A percentile compares a stretch with the other conserved stretches of the same genome.
These are phyloP conservation scores for Phragmatobia fuliginosa DNA, from an alignment of 2,888 invertebrate species.

Conservation along the genomic window DNA sequence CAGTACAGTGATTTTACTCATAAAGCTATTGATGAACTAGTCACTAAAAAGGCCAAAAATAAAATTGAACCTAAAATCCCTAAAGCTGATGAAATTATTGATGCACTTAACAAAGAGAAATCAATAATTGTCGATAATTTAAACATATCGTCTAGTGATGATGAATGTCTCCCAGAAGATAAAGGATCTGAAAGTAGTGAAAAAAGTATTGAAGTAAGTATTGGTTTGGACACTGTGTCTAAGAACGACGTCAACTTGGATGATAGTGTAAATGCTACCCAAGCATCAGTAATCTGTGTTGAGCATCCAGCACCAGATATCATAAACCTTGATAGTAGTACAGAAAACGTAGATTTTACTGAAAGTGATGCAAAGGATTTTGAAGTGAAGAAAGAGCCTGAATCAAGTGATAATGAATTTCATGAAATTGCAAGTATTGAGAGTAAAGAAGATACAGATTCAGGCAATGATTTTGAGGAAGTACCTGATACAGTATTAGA, in stretches of 20 bases:
- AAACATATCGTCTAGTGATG: constrained; percentile 73
- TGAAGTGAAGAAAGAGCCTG: constrained; percentile 30
- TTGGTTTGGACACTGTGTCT: constrained; percentile 29
- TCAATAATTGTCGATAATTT: constrained; percentile 71
- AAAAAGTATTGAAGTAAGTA: constrained; percentile 37
- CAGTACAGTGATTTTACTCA: constrained; percentile 92
- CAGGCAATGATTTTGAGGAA: constrained; percentile 85
- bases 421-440: constrained; percentile 25
- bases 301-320: constrained; percentile 63
- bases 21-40: constrained; percentile 88
- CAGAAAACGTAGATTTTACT: constrained; percentile 50
- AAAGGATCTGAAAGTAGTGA: constrained; percentile 56
- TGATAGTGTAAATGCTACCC: constrained; percentile 54
- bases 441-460: constrained; percentile 55
- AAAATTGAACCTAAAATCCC: constrained; percentile 60
- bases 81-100: constrained; percentile 69
- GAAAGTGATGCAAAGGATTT: constrained; percentile 9
- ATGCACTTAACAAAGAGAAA: constrained; percentile 74
- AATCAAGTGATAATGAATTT: constrained; percentile 29
- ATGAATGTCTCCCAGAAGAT: constrained; percentile 68
- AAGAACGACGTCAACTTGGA: constrained; percentile 27
- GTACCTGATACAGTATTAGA: constrained; percentile 73
- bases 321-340: constrained; percentile 66
- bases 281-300: constrained; percentile 67
- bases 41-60: constrained; percentile 61